A percentile compares a stretch with the other conserved stretches of the same genome.
phyloP scores from a whole-genome alignment of 2,113 vertebrate genomes.

The Nycticebus coucang region DNA sequence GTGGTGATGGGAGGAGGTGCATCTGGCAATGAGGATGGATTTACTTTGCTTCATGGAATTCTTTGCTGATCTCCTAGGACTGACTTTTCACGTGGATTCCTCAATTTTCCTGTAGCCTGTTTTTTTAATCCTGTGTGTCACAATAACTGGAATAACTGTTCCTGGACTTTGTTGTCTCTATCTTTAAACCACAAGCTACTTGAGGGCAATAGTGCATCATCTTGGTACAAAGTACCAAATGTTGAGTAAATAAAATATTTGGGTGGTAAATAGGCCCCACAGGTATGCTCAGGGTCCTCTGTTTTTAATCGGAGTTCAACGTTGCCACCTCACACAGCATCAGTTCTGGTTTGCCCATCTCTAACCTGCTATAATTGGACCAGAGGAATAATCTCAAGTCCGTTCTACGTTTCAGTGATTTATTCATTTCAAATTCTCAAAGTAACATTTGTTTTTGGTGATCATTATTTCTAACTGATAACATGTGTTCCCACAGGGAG shows the following conservation, averaged over 20 bases:
- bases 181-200: neutral
- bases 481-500: constrained; percentile 78
- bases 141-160: neutral
- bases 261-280: neutral
- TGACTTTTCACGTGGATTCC: neutral
- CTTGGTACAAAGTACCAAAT: neutral
- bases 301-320: neutral
- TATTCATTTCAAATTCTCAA: neutral
- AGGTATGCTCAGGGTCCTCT: fast-evolving
- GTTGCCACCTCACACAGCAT: neutral
- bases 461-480: constrained; percentile 7
- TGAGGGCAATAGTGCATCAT: neutral
- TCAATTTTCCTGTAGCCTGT: neutral
- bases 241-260: neutral
- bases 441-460: neutral
- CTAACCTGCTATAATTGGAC: neutral
- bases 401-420: neutral
- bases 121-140: neutral
- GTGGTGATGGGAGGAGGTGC: neutral
- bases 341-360: neutral
- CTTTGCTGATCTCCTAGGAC: neutral
- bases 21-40: neutral
- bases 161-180: neutral
- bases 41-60: neutral
- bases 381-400: neutral